A percentile compares a stretch with the other conserved stretches of the same genome.
phyloP scores from a whole-genome alignment of 2,797 vertebrate genomes.

The Mormyrus proboscirostris region DNA sequence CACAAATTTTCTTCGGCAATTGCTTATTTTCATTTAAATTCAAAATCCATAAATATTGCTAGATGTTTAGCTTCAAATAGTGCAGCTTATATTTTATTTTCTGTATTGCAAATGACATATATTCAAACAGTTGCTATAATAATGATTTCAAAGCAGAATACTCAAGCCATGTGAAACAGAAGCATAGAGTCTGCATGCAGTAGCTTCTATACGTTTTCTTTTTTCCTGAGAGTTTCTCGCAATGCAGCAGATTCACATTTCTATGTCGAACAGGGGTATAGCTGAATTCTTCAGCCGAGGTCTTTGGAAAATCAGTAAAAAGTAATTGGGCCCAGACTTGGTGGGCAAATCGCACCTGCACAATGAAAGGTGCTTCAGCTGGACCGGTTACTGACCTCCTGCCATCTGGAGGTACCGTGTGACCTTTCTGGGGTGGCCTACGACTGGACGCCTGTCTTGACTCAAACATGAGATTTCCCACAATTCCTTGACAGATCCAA shows the following conservation, averaged over 20 bases:
- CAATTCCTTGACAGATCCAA: background rate
- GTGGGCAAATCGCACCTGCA: conserved; percentile 27
- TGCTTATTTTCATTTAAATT: background rate
- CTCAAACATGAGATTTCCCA: conserved; percentile 6
- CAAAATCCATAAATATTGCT: background rate
- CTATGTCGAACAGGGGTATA: background rate
- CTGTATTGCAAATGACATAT: conserved; percentile 2
- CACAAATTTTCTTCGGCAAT: background rate
- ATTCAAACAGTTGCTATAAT: background rate
- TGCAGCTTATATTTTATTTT: background rate
- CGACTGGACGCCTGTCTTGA: background rate
- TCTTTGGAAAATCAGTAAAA: conserved; percentile 36
- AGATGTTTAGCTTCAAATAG: background rate
- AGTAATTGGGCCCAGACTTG: conserved; percentile 37
- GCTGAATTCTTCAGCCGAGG: conserved; percentile 24
- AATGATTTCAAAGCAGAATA: background rate
- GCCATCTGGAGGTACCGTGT: background rate
- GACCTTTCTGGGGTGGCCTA: background rate
- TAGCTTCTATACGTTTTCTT: background rate
- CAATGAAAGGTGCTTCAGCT: conserved; percentile 2
- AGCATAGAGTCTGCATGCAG: background rate
- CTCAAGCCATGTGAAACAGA: background rate
- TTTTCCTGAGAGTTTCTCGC: background rate
- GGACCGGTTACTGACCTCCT: conserved; percentile 15
- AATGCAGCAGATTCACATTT: conserved; percentile 17